A percentile compares a stretch with the other conserved stretches of the same genome.
These are phyloP conservation scores for Aspidiotus destructor DNA, from an alignment of 2,888 invertebrate genomes.

Conservation along the genomic window DNA sequence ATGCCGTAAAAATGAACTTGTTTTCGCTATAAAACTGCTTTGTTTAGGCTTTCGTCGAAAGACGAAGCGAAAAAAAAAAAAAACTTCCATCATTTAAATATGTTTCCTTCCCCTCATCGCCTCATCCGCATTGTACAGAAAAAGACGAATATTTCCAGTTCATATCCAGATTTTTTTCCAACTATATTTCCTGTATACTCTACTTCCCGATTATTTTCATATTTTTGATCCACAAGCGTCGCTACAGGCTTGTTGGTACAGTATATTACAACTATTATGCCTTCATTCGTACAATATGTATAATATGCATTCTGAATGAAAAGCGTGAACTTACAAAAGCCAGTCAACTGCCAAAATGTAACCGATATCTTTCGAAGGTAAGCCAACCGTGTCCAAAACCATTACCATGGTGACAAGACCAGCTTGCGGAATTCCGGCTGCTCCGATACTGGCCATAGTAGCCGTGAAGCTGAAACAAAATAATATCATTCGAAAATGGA, in stretches of 20 bases:
- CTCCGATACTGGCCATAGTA: conserved; percentile 93
- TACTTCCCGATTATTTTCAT: not conserved
- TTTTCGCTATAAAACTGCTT: too few species aligned
- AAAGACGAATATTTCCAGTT: too few species aligned
- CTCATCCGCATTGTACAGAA: too few species aligned
- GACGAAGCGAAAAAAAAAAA: too few species aligned
- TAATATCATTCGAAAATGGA: conserved; percentile 13
- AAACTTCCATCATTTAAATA: too few species aligned
- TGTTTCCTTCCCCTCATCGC: too few species aligned
- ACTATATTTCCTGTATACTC: not conserved
- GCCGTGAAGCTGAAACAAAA: conserved; percentile 68
- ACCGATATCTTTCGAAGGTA: conserved; percentile 81
- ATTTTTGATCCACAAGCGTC: not conserved
- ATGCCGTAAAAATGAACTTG: too few species aligned
- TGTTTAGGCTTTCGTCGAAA: too few species aligned
- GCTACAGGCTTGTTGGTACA: too few species aligned
- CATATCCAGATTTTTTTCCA: not conserved
- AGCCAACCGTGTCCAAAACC: conserved; percentile 82
- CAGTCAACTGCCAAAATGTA: conserved; percentile 87
- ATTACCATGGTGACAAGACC: conserved; percentile 93
- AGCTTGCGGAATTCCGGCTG: conserved; percentile 92
- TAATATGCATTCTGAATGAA: too few species aligned
- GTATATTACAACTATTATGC: too few species aligned
- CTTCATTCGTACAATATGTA: too few species aligned
- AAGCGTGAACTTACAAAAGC: conserved; percentile 62